These are phyloP conservation scores for Pantherophis alleghaniensis DNA, from an alignment of 2,797 vertebrate species.

Conservation along the genomic window DNA sequence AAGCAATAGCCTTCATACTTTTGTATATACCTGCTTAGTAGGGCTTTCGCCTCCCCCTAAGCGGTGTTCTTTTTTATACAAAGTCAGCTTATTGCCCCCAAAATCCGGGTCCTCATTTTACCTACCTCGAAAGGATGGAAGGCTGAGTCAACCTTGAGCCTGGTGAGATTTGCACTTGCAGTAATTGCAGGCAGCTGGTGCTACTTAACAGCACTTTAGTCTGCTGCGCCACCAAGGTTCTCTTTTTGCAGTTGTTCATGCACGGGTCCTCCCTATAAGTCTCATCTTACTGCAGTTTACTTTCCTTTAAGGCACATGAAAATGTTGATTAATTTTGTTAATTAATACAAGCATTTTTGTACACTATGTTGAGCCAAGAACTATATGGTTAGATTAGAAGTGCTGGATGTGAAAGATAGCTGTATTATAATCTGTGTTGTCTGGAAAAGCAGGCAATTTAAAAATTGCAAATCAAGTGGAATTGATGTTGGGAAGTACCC, in stretches of 20 bases:
- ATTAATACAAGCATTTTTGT: neutral
- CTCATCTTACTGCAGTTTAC: neutral
- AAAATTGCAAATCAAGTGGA: neutral
- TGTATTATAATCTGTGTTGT: neutral
- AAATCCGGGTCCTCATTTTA: no score
- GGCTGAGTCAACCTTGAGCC: no score
- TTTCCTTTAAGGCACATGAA: neutral
- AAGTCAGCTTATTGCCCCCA: no score
- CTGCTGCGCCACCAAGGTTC: no score
- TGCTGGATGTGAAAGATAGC: neutral
- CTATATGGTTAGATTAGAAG: neutral
- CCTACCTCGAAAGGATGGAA: no score
- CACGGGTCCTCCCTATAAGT: neutral
- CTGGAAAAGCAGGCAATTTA: neutral
- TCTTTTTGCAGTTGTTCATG: neutral
- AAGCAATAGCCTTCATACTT: no score
- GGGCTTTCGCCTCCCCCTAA: no score
- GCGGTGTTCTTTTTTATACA: no score
- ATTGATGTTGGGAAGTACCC: neutral
- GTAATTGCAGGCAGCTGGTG: no score
- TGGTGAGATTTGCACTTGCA: no score
- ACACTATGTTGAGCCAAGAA: neutral
- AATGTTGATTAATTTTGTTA: neutral
- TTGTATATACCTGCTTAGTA: no score
- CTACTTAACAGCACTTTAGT: no score